These are phyloP conservation scores for Poecilia wingei DNA, from an alignment of 2,797 vertebrate genomes.

Conservation along the genomic window DNA sequence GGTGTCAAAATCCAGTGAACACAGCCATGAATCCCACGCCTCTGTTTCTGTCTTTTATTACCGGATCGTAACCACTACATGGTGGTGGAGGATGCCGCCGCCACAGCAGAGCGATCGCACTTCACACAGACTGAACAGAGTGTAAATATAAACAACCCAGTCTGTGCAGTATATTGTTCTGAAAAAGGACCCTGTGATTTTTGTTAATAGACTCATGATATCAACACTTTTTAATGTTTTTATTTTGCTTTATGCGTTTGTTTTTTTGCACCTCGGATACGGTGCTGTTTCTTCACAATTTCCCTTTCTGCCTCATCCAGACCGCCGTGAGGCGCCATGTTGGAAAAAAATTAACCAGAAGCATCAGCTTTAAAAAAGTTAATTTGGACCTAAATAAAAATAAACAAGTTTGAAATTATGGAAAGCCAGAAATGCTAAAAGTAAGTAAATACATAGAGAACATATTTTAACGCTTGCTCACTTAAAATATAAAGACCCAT, in stretches of 20 bases:
- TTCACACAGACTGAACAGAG: conserved; percentile 20
- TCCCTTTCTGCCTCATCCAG: neutral
- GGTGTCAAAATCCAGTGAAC: conserved; percentile 28
- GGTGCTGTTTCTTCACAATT: conserved; percentile 56
- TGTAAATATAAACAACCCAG: conserved; percentile 55
- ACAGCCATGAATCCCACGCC: conserved; percentile 42
- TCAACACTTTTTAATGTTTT: conserved; percentile 17
- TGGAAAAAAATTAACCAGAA: conserved; percentile 12
- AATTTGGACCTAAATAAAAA: neutral
- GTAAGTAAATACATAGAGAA: neutral
- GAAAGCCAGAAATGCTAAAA: neutral
- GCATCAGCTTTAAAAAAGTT: neutral
- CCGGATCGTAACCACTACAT: conserved; percentile 50
- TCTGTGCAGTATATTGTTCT: conserved; percentile 58
- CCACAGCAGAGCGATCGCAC: neutral
- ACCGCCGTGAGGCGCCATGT: conserved; percentile 23
- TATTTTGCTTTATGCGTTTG: conserved; percentile 43
- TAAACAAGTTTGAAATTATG: neutral
- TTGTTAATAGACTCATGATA: conserved; percentile 48
- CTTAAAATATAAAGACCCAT: neutral
- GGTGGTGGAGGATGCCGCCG: conserved; percentile 19
- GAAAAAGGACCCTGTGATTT: conserved; percentile 49
- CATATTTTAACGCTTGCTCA: neutral
- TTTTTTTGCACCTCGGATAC: conserved; percentile 43
- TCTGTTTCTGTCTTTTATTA: conserved; percentile 24